phyloP scores from a whole-genome alignment of 2,888 invertebrate species.

The Gymnosoma rotundatum region DNA sequence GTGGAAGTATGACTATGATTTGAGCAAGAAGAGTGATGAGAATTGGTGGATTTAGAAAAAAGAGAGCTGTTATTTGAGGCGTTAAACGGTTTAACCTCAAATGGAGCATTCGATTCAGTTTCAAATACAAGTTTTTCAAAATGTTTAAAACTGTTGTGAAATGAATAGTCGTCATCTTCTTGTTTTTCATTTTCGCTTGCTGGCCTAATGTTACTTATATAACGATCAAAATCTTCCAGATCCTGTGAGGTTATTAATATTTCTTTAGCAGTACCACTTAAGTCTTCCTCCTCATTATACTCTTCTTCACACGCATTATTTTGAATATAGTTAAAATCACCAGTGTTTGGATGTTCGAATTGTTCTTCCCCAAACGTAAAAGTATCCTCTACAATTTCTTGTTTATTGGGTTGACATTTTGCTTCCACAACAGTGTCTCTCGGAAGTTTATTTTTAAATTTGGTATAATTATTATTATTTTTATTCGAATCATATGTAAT shows the following conservation, averaged over 20 bases:
- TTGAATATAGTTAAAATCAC: constrained; percentile 7
- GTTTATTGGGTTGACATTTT: constrained; percentile 15
- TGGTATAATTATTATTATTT: constrained; percentile 47
- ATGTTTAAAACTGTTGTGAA: constrained; percentile 46
- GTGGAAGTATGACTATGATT: constrained; percentile 13
- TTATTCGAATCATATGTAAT: constrained; percentile 52
- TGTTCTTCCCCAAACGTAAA: constrained; percentile 46
- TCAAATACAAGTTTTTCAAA: constrained; percentile 77
- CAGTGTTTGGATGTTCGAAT: constrained; percentile 34
- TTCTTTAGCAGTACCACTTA: constrained; percentile 9
- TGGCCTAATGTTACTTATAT: constrained; percentile 17
- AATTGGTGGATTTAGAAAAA: not conserved
- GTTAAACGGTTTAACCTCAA: constrained; percentile 73
- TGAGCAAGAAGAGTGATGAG: constrained; percentile 22
- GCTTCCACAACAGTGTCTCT: constrained; percentile 55
- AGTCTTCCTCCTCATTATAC: constrained; percentile 8
- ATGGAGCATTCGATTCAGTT: constrained; percentile 78
- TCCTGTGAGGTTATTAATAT: constrained; percentile 56
- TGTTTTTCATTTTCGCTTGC: not conserved
- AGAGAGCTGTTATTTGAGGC: not conserved
- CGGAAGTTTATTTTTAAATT: constrained; percentile 27
- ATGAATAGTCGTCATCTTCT: constrained; percentile 22
- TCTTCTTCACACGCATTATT: constrained; percentile 22
- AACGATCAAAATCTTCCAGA: constrained; percentile 63
- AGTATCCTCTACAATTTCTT: constrained; percentile 10